A percentile compares a stretch with the other conserved stretches of the same genome.
These are phyloP conservation scores for Muschampia plurimacula DNA, from an alignment of 2,888 invertebrate species.

Conservation along the genomic window DNA sequence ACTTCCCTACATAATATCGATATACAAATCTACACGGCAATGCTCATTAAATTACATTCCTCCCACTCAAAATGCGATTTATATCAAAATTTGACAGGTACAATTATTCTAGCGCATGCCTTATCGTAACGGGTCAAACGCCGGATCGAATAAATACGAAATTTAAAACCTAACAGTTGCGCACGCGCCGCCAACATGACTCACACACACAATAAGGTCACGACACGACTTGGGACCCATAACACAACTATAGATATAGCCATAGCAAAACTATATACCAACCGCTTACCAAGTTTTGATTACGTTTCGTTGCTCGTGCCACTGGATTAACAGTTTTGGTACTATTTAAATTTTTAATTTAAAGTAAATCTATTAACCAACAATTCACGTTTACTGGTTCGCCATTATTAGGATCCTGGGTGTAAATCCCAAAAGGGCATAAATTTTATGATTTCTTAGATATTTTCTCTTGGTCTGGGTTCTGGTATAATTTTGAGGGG, in stretches of 20 bases:
- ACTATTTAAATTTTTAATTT: constrained; percentile 25
- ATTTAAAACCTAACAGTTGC: constrained; percentile 76
- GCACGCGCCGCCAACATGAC: constrained; percentile 79
- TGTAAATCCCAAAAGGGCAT: no score
- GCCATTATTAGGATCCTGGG: no score
- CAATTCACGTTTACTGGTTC: not conserved
- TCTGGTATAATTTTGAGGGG: no score
- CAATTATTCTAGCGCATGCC: constrained; percentile 33
- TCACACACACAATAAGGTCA: constrained; percentile 83
- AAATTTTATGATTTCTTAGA: no score
- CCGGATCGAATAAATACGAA: constrained; percentile 64
- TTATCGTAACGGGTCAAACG: constrained; percentile 34
- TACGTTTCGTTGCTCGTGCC: constrained; percentile 58
- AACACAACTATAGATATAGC: constrained; percentile 55
- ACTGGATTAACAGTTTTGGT: constrained; percentile 58
- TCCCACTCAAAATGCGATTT: constrained; percentile 23
- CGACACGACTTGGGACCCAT: constrained; percentile 62
- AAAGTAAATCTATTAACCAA: not conserved
- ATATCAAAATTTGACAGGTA: constrained; percentile 24
- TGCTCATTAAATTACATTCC: not conserved
- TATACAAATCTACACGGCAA: not conserved
- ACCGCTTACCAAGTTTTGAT: constrained; percentile 75
- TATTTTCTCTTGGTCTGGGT: no score
- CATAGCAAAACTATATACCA: constrained; percentile 55
- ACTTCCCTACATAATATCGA: not conserved